phyloP scores from a whole-genome alignment of 1,140 invertebrate species.

The Zophobas atratus region DNA sequence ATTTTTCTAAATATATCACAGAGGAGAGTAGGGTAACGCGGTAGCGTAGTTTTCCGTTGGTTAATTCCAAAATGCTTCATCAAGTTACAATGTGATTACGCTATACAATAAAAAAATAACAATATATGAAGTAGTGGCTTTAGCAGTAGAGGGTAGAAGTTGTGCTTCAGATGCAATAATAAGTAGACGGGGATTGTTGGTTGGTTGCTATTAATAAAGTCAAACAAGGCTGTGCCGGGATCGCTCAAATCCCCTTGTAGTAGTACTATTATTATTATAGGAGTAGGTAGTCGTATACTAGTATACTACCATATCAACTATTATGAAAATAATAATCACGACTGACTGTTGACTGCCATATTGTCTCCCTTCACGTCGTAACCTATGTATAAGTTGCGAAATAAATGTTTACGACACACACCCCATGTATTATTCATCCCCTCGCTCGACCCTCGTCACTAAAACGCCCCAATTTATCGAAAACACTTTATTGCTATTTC shows the following conservation, averaged over 20 bases:
- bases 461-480: not conserved
- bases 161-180: conserved; percentile 29
- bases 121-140: conserved; percentile 6
- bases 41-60: conserved; percentile 24
- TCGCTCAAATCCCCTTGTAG: conserved; percentile 19
- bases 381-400: not conserved
- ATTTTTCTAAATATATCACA: conserved; percentile 34
- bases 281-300: no score
- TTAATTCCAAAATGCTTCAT: conserved; percentile 51
- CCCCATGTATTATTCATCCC: not conserved
- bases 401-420: conserved; percentile 7
- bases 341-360: conserved; percentile 34
- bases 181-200: conserved; percentile 17
- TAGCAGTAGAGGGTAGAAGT: conserved; percentile 6
- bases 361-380: conserved; percentile 8
- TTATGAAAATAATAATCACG: conserved; percentile 2
- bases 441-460: not conserved
- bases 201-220: conserved; percentile 1
- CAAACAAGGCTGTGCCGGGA: conserved; percentile 35
- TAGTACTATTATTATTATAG: not conserved
- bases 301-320: conserved; percentile 9
- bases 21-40: not conserved
- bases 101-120: conserved; percentile 22
- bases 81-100: conserved; percentile 56
- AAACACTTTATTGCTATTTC: conserved; percentile 34